Base-by-base conservation (phyloP, 2,797 vertebrate species). In the Paramormyrops hopkinsi region DNA sequence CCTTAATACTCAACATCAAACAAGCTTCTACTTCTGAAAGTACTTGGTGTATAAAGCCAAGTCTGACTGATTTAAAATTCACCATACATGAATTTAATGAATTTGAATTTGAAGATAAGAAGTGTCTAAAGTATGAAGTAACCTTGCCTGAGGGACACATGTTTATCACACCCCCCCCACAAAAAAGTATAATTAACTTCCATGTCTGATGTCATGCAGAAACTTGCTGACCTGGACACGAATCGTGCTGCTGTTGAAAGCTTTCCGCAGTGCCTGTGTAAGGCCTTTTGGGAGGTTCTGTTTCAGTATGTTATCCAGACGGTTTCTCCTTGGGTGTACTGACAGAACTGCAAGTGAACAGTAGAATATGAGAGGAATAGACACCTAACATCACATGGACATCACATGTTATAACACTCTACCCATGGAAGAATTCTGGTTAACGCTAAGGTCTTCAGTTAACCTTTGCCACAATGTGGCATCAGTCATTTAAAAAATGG, bases 231-330 rank as follows among this genome's bases (percentile, higher is more conserved):
- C 97, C 94, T 98, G 97, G 91, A 96, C 97, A 0, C 96, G 96
- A 90, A 97, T 94, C 0, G 93, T 94, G 59, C 94, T 97, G 94
- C 95, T 95, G 91, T 97, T 98, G 94, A 99, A 97, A 90, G 97
- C 98, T 93, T 97, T 97, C 90, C 95, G 94, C 94, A 99, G 93
- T 0, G 95, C 96, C 92, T 97, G 96, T 29, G 97, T 98, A 89
- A 99, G 96, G 89, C 97, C 98, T 92, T 92, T 97, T 59, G 96
- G 95, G 56, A 99, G 93, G 3, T 95, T 98, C 92, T 98, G 96
- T 92, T 96, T 97, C 94, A 98, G 94, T 91, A 95, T 94, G 91
- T 94, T 97, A 92, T 96, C 96, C 93, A 96, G 94, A 82, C 97
- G 95, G 92, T 96, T 95, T 91, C 97, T 97, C 93, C 98, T 97